These are phyloP conservation scores for Rhyacophila brunnea DNA, from an alignment of 1,140 invertebrate species.

Conservation along the genomic window DNA sequence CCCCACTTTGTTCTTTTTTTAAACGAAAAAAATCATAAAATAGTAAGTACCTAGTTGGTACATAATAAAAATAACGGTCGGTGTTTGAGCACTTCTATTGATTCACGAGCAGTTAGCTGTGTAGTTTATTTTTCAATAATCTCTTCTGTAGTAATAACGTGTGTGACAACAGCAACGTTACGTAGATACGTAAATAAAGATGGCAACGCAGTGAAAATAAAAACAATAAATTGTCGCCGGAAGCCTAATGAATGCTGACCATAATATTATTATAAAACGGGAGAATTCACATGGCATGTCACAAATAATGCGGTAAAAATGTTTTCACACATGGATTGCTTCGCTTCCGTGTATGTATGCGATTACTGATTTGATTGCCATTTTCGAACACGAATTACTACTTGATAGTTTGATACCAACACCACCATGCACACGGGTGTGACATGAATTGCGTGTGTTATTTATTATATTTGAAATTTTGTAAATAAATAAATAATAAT, in stretches of 20 bases:
- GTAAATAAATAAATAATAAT: too few species aligned
- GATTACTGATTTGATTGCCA: too few species aligned
- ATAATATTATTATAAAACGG: background rate
- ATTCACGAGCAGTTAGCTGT: background rate
- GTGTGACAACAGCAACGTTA: background rate
- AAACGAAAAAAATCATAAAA: too few species aligned
- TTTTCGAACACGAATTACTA: background rate
- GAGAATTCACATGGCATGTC: background rate
- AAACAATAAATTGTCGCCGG: conserved; percentile 5
- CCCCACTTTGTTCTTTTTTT: too few species aligned
- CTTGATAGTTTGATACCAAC: background rate
- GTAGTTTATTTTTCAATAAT: too few species aligned
- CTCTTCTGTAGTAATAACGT: background rate
- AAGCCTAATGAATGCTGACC: conserved; percentile 15
- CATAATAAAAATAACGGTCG: background rate
- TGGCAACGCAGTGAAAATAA: conserved; percentile 3
- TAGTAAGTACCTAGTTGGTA: too few species aligned
- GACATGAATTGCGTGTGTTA: too few species aligned
- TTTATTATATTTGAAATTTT: too few species aligned
- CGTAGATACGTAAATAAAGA: background rate
- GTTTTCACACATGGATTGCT: conserved; percentile 15
- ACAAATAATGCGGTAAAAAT: background rate
- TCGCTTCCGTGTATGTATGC: conserved; percentile 9
- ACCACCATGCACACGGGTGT: too few species aligned
- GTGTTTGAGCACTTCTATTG: background rate